phyloP scores from a whole-genome alignment of 2,797 vertebrate genomes.

The Borostomias antarcticus region DNA sequence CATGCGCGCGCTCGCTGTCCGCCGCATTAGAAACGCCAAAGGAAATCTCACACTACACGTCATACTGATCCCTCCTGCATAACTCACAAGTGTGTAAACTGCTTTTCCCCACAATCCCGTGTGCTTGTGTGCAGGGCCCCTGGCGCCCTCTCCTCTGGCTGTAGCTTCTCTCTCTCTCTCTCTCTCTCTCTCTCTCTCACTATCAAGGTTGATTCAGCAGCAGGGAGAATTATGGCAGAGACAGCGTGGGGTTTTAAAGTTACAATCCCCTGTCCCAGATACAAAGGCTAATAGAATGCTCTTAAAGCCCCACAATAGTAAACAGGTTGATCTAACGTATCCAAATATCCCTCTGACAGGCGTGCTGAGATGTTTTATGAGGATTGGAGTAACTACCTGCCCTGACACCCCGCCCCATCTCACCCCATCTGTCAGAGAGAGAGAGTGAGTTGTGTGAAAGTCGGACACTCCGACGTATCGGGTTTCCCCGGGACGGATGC shows the following conservation, averaged over 20 bases:
- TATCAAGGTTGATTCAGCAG: slow-evolving; percentile 17
- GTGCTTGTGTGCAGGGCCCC: slow-evolving; percentile 24
- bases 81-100: slow-evolving; percentile 45
- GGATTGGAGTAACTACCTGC: slow-evolving; percentile 48
- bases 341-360: slow-evolving; percentile 44
- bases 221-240: slow-evolving; percentile 12
- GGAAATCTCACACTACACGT: slow-evolving; percentile 53
- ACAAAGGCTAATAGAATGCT: slow-evolving; percentile 24
- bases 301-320: slow-evolving; percentile 21
- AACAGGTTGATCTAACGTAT: slow-evolving; percentile 34
- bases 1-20: slow-evolving; percentile 44
- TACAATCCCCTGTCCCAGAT: slow-evolving; percentile 30
- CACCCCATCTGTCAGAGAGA: slow-evolving; percentile 19
- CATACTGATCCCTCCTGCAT: slow-evolving; percentile 47
- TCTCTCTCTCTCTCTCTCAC: no score
- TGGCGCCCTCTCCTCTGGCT: slow-evolving; percentile 36
- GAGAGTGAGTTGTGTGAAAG: slow-evolving; percentile 42
- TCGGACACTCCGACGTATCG: slow-evolving; percentile 55
- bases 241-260: slow-evolving; percentile 19
- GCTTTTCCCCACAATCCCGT: slow-evolving; percentile 42
- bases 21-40: slow-evolving; percentile 63
- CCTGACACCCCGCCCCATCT: slow-evolving; percentile 15
- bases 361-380: slow-evolving; percentile 15
- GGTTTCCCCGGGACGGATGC: slow-evolving; percentile 57
- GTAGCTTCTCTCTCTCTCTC: background rate